phyloP scores from a whole-genome alignment of 2,113 vertebrate species.

The Chelonoidis abingdonii region DNA sequence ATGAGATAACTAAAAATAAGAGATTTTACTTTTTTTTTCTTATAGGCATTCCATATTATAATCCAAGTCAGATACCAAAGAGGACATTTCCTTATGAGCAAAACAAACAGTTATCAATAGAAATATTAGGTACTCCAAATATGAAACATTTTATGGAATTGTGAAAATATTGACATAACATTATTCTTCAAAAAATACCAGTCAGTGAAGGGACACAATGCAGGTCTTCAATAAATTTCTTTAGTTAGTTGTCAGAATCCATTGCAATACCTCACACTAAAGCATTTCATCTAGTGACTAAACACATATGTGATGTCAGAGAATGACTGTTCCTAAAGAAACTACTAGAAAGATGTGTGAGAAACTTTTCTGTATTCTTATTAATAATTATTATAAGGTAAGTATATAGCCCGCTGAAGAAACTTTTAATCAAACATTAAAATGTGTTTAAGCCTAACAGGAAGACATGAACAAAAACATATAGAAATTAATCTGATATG shows the following conservation, averaged over 20 bases:
- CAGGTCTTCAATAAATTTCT: not conserved
- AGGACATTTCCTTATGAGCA: not conserved
- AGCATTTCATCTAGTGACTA: not conserved
- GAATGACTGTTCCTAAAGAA: not conserved
- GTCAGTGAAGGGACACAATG: not conserved
- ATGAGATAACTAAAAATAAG: not conserved
- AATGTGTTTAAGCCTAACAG: not conserved
- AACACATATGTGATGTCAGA: not conserved
- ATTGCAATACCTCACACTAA: not conserved
- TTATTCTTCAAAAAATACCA: not conserved
- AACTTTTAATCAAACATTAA: not conserved
- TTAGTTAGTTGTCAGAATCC: not conserved
- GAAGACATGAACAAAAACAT: not conserved
- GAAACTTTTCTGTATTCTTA: not conserved
- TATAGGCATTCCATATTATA: not conserved
- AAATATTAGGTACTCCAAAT: not conserved
- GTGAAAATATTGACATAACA: not conserved
- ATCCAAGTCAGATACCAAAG: not conserved
- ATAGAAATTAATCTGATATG: too few relatives aligned
- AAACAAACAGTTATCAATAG: not conserved
- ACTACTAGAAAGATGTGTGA: not conserved
- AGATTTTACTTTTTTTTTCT: not conserved
- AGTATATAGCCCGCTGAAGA: not conserved
- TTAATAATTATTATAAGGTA: not conserved
- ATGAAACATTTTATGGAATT: not conserved